Evolutionary conservation across 2,888 invertebrate genomes (phyloP), one percentile per base, ranked within the genome.

Genomic region (Epirrhoe alternata): DNA sequence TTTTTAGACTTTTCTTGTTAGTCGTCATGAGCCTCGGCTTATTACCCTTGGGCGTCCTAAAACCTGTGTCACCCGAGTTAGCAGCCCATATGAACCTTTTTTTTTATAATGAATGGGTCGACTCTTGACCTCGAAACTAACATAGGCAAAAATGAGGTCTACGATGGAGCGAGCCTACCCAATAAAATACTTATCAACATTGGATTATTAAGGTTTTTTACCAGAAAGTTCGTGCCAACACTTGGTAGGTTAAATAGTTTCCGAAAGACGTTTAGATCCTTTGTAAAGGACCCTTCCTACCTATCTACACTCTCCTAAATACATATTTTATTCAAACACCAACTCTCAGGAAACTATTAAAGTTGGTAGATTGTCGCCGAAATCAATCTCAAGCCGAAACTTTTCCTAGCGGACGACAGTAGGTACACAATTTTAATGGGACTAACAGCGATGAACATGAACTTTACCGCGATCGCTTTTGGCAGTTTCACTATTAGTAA

Each of bases 311-410:
- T 68, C 64, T 56, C 50, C 65, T 59, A 52, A 71, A 76, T 47
- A 47, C 45, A 47, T 77, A 76, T 77, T 78, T 82, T 77, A 80
- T 81, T 79, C 76, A 78, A 81, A 78, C 71, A 73, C 33, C 71
- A 75, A 76, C 72, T 73, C 61, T 10, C 30, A 58, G 61, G 62
- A 68, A 82, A 77, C 78, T 81, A 81, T 82, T 78, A 73, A 78
- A 79, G 76, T 76, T 66, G 38, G 57, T 66, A 74, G 67, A 80
- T 78, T 80, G 76, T 78, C 71, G 61, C 70, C 73, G 73, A 82
- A 85, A 86, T 84, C 82, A 85, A 86, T 86, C 80, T 83, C 68
- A 75, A 80, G 47, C 2, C 47, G 14, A 47, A 47, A 47, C 47
- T 47, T 47, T 47, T 2, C 14, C 47, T 12, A 16, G 5, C 47